Evolutionary conservation across 2,113 vertebrate species (phyloP), one percentile per base, ranked within the genome.

Genomic region (Theropithecus gelada): DNA sequence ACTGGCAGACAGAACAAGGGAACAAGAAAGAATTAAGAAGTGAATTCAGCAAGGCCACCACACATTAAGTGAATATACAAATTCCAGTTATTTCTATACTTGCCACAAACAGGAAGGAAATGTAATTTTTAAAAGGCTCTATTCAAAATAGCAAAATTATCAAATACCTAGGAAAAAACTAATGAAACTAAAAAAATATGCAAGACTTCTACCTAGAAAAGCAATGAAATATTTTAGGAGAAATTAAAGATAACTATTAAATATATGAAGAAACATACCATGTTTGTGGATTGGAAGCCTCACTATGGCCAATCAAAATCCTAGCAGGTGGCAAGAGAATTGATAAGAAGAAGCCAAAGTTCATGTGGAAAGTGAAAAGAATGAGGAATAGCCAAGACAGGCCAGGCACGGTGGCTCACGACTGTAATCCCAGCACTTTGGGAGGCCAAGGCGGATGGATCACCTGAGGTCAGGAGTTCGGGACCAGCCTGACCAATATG

Each of bases 201-300:
- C 25, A 93, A 93, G 20, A 68, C 16, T 23, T 84, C 70, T 87
- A 76, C 5, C 52, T 81, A 79, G 61, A 93, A 92, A 94, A 90
- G 73, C 27, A 82, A 52, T 13, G 94, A 91, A 80, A 55, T 43
- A 80, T 35, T 95, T 13, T 20, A 43, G 52, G 25, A 86, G 23
- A 93, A 90, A 93, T 78, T 90, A 78, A 79, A 82, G 5, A 43
- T 32, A 18, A 68, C 43, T 55, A 76, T 23, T 66, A 90, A 78
- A 35, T 18, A 87, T 64, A 92, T 35, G 20, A 8, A 94, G 2
- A 17, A 12, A 78, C 23, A 64, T 70, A 76, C 2, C 27, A 57
- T 50, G 25, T 40, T 70, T 1, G 8, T 68, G 81, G 43, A 82
- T 25, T 32, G 35, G 20, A 72, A 90, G n/a, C 70, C 4, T 88